Conservation (phyloP, 1,140 invertebrate genomes). For the Solenopsis fugax region DNA sequence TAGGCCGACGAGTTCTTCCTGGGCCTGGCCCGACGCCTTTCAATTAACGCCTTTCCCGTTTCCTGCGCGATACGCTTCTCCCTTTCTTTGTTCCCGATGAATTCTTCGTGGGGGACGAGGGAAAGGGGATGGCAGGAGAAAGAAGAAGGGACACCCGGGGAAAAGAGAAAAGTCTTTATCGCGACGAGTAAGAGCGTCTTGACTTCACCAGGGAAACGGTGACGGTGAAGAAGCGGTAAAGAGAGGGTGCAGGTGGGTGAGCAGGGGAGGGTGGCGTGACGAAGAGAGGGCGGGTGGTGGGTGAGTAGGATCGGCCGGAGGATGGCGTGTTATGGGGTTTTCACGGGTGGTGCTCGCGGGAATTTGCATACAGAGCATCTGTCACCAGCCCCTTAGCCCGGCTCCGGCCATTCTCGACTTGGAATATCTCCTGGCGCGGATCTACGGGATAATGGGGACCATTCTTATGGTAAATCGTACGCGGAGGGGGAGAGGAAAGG, state of each 20-base stretch:
- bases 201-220: constrained; percentile 64
- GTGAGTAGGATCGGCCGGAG: constrained; percentile 63
- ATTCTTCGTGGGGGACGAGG: neutral
- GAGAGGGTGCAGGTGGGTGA: constrained; percentile 69
- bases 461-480: constrained; percentile 85
- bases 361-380: constrained; percentile 87
- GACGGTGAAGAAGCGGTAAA: constrained; percentile 69
- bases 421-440: constrained; percentile 83
- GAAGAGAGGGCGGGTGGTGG: constrained; percentile 49
- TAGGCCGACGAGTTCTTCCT: constrained; percentile 71
- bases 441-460: constrained; percentile 85
- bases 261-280: constrained; percentile 9
- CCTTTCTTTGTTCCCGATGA: constrained; percentile 75
- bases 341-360: constrained; percentile 78
- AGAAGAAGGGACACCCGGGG: constrained; percentile 13
- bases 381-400: constrained; percentile 85
- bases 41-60: constrained; percentile 82
- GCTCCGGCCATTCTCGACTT: constrained; percentile 84
- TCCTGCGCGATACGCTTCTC: constrained; percentile 70
- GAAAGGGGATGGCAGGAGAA: neutral
- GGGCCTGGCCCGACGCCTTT: constrained; percentile 73
- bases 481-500: neutral
- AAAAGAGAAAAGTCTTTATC: constrained; percentile 79
- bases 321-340: constrained; percentile 80
- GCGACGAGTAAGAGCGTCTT: constrained; percentile 70